These are phyloP conservation scores for Harlomillsia oculata DNA, from an alignment of 1,140 invertebrate genomes.

Conservation along the genomic window DNA sequence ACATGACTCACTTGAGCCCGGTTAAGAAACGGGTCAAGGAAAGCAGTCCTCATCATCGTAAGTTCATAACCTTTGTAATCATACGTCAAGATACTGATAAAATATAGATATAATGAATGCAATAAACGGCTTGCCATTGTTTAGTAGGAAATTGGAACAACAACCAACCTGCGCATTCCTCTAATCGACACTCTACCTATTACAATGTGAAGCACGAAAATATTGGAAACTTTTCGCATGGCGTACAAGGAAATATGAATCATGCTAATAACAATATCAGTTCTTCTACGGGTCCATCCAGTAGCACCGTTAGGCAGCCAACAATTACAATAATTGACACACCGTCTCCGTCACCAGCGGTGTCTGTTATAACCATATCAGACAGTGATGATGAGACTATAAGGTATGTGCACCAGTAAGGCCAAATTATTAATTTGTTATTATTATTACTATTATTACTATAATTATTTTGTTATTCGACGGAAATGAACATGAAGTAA, in stretches of 20 bases:
- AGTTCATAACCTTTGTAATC: conserved; percentile 23
- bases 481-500: no score
- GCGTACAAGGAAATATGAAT: no score
- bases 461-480: no score
- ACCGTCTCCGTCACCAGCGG: conserved; percentile 78
- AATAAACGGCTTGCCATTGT: no score
- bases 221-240: conserved; percentile 23
- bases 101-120: no score
- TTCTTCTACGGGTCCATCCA: conserved; percentile 35
- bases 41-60: conserved; percentile 65
- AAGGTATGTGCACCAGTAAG: conserved; percentile 15
- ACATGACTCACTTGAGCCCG: conserved; percentile 72
- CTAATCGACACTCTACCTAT: conserved; percentile 13
- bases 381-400: conserved; percentile 83
- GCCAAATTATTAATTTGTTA: conserved; percentile 17
- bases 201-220: conserved; percentile 19
- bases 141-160: conserved; percentile 33
- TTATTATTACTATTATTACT: no score
- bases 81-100: no score
- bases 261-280: conserved; percentile 3
- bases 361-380: conserved; percentile 93
- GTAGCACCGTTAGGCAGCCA: conserved; percentile 40
- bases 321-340: conserved; percentile 52
- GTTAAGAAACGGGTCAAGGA: conserved; percentile 98
- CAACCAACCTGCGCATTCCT: conserved; percentile 29